Percentiles rank a stretch among this genome's conserved stretches.
Evolutionary conservation across 2,888 invertebrate genomes (phyloP).

Genomic region (Autographa gamma): DNA sequence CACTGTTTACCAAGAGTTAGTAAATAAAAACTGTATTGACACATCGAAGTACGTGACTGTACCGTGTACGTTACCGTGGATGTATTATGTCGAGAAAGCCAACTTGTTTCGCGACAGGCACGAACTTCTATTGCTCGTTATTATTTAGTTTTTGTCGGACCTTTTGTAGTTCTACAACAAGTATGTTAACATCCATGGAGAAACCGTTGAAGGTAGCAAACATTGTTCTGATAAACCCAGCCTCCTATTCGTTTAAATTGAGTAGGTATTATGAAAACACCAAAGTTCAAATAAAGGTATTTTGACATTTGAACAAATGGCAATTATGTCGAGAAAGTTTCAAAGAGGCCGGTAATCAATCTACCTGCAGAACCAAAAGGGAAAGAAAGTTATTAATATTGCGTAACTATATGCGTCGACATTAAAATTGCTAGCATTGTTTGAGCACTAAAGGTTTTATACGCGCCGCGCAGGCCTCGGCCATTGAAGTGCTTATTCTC

Average conservation of each 20-base stretch:
- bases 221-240: too few species aligned
- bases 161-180: not conserved
- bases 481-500: slow-evolving; percentile 45
- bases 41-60: slow-evolving; percentile 11
- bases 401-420: slow-evolving; percentile 50
- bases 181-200: not conserved
- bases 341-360: slow-evolving; percentile 49
- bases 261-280: not conserved
- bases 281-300: not conserved
- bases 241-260: not conserved
- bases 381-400: slow-evolving; percentile 61
- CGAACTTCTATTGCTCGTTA: slow-evolving; percentile 7
- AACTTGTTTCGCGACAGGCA: not conserved
- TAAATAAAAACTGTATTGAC: slow-evolving; percentile 12
- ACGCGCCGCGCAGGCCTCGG: slow-evolving; percentile 19
- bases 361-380: slow-evolving; percentile 43
- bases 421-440: slow-evolving; percentile 60
- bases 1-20: slow-evolving; percentile 15
- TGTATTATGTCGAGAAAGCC: slow-evolving; percentile 17
- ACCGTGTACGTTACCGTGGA: not conserved
- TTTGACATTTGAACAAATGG: slow-evolving; percentile 44
- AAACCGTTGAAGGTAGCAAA: not conserved
- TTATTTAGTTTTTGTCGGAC: slow-evolving; percentile 4
- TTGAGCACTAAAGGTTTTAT: slow-evolving; percentile 37
- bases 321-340: slow-evolving; percentile 57